Evolutionary conservation across 2,797 vertebrate genomes (phyloP).

Genomic region (Pangasius mekongensis): DNA sequence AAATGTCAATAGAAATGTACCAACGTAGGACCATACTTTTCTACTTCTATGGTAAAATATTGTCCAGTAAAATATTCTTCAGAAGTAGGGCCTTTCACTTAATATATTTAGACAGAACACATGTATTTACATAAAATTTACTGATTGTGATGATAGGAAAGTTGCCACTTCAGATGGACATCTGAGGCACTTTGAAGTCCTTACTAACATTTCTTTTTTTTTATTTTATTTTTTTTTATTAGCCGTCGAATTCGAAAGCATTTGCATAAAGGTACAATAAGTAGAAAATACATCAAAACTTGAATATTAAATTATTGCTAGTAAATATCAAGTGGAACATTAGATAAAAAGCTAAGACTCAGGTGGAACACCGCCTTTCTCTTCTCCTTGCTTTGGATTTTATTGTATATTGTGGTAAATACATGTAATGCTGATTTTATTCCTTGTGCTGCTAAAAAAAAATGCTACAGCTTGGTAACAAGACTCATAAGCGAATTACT

Average conservation of each 20-base stretch:
- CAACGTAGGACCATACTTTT: conserved; percentile 61
- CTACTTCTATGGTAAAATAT: conserved; percentile 63
- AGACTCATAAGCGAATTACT: conserved; percentile 4
- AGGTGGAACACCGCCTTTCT: neutral
- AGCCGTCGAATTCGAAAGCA: neutral
- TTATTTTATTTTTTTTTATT: conserved; percentile 15
- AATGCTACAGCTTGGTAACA: conserved; percentile 23
- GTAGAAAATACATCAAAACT: conserved; percentile 17
- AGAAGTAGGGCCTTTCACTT: conserved; percentile 60
- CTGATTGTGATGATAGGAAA: conserved; percentile 53
- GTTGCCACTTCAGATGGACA: conserved; percentile 21
- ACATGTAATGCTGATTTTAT: conserved; percentile 17
- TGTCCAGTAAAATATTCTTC: conserved; percentile 65
- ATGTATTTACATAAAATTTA: conserved; percentile 60
- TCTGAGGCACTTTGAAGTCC: conserved; percentile 10
- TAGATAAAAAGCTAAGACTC: neutral
- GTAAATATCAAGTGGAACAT: conserved; percentile 14
- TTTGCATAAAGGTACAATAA: conserved; percentile 43
- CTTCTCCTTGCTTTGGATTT: neutral
- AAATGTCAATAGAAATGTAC: conserved; percentile 68
- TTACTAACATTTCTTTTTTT: conserved; percentile 26
- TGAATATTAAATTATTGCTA: conserved; percentile 10
- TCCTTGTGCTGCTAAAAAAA: conserved; percentile 7
- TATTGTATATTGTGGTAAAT: conserved; percentile 28
- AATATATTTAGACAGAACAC: conserved; percentile 54